Evolutionary conservation across 2,888 invertebrate species (phyloP), one percentile per base, ranked within the genome.

Genomic region (Lissonota sp.): DNA sequence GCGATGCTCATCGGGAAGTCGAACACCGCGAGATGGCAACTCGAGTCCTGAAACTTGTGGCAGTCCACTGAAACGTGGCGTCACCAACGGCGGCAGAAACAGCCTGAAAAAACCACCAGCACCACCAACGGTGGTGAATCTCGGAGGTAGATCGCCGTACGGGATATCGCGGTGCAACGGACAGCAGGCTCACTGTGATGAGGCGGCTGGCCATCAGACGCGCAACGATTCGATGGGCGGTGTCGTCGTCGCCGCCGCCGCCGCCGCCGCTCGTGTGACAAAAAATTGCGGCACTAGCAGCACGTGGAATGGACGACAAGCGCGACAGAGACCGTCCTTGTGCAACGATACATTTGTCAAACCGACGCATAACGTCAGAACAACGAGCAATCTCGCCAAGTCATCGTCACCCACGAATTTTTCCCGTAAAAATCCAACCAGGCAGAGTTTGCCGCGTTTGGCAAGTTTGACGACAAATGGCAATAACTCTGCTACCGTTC

Each of bases 221-320:
- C 83, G 93, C 92, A 0, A 93, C 93, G 84, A 93, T 94, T 3
- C 58, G 94, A 94, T 62, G 94, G 93, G 84, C 92, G 93, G 92
- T 3, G 16, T 14, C n/a, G n/a, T n/a, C n/a, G n/a, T n/a, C n/a
- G n/a, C n/a, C n/a, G n/a, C n/a, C n/a, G n/a, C n/a, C n/a, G n/a
- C n/a, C n/a, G n/a, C n/a, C n/a, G n/a, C n/a, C 12, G n/a, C 0
- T 0, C 14, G 40, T 40, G 55, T 0, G 93, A 93, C 83, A 0
- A 63, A 42, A 51, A 74, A 67, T 51, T 70, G 74, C 0, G 91
- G 93, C 57, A 89, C 94, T 1, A 94, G 95, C 73, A 96, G 96
- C 85, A 97, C 97, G 0, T 97, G 97, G 97, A 95, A 95, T 82
- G 96, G 96, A 0, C 94, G 96, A 49, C 93, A 91, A 74, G 71